phyloP scores from a whole-genome alignment of 2,113 vertebrate genomes.

The Rostratula benghalensis region DNA sequence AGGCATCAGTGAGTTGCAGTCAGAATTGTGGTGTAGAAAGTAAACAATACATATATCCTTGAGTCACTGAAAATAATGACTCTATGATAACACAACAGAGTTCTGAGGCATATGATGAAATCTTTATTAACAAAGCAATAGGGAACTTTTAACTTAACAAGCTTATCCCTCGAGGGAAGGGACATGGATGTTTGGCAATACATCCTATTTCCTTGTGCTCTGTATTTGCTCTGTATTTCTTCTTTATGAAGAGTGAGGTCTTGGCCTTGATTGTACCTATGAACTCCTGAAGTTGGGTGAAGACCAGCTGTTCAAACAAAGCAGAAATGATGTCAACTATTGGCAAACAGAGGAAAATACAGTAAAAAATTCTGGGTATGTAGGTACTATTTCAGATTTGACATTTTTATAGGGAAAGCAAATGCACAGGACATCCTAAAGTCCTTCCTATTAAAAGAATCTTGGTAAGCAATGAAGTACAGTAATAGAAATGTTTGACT shows the following conservation, averaged over 20 bases:
- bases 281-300: neutral
- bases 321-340: conserved; percentile 32
- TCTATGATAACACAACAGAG: neutral
- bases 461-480: neutral
- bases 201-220: neutral
- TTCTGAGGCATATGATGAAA: neutral
- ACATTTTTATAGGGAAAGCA: conserved; percentile 30
- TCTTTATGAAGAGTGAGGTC: neutral
- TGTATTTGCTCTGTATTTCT: neutral
- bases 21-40: neutral
- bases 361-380: conserved; percentile 32
- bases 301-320: conserved; percentile 59
- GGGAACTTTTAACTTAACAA: neutral
- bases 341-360: neutral
- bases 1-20: neutral
- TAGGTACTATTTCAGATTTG: neutral
- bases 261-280: neutral
- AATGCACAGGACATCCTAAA: neutral
- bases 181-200: neutral
- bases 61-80: neutral
- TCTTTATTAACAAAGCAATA: neutral
- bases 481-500: neutral
- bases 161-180: neutral
- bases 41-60: neutral
- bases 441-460: conserved; percentile 13